These are phyloP conservation scores for Macroglossus sobrinus DNA, from an alignment of 2,113 vertebrate genomes.

Conservation along the genomic window DNA sequence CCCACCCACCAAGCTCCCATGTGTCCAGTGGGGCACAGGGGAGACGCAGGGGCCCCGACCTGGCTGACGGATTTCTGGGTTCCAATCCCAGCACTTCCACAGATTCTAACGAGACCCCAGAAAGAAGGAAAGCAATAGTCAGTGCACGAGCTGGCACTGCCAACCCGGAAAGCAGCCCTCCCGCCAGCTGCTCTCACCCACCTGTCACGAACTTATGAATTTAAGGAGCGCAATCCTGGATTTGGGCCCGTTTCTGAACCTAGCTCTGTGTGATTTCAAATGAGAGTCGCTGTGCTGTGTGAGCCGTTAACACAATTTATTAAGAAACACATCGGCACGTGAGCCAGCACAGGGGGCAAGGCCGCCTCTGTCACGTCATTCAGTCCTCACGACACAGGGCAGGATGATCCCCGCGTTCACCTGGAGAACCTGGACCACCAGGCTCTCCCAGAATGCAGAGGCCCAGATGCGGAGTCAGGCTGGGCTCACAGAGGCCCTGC, in stretches of 20 bases:
- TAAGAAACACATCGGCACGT: rapidly evolving
- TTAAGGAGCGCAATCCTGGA: neutral
- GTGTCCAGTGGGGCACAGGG: neutral
- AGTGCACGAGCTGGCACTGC: rapidly evolving
- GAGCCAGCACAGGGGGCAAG: rapidly evolving
- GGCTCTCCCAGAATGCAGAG: rapidly evolving
- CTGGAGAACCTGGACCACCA: neutral
- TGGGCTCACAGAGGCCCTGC: neutral
- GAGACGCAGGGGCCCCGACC: rapidly evolving
- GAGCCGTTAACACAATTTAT: rapidly evolving
- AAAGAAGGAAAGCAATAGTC: rapidly evolving
- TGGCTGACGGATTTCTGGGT: neutral
- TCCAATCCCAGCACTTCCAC: no score
- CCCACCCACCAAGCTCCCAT: rapidly evolving
- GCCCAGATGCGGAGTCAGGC: neutral
- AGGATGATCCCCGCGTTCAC: neutral
- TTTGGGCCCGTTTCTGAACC: neutral
- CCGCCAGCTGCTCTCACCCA: neutral
- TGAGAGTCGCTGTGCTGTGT: rapidly evolving
- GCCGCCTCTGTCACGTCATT: rapidly evolving
- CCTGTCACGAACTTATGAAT: no score
- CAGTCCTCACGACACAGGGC: rapidly evolving
- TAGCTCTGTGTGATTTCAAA: neutral
- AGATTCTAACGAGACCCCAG: neutral
- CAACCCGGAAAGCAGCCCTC: neutral